A percentile compares a stretch with the other conserved stretches of the same genome.
Evolutionary conservation across 2,888 invertebrate genomes (phyloP).

Genomic region (Hofmannophila pseudospretella): DNA sequence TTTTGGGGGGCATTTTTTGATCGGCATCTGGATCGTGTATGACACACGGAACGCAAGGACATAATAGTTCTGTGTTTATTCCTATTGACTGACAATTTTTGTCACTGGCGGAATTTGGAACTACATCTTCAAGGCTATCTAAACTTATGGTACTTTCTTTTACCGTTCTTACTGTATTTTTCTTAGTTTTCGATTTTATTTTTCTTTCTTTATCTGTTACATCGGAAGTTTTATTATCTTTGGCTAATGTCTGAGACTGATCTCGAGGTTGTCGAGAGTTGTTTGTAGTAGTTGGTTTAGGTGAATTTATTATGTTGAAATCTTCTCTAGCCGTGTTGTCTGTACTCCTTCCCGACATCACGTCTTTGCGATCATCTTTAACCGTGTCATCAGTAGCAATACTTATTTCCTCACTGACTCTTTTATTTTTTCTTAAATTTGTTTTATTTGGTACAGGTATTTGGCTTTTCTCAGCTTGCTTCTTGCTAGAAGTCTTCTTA

Average conservation of each 20-base stretch:
- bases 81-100: conserved; percentile 47
- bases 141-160: conserved; percentile 62
- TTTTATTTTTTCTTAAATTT: conserved; percentile 17
- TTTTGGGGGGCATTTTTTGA: conserved; percentile 28
- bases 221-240: conserved; percentile 12
- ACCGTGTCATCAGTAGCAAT: conserved; percentile 1
- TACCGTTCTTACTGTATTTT: conserved; percentile 18
- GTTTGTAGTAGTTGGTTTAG: conserved; percentile 6
- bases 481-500: conserved; percentile 12
- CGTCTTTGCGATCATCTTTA: conserved; percentile 1
- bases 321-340: conserved; percentile 2
- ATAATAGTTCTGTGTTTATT: conserved; percentile 59
- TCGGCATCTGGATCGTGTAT: conserved; percentile 46
- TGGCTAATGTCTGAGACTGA: not conserved
- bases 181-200: conserved; percentile 5
- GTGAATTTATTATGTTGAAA: not conserved
- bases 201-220: conserved; percentile 11
- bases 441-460: conserved; percentile 47
- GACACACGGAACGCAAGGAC: conserved; percentile 56
- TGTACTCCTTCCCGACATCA: no score
- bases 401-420: conserved; percentile 9
- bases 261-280: not conserved
- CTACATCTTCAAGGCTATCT: conserved; percentile 55
- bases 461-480: conserved; percentile 38
- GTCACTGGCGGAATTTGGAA: conserved; percentile 20